These are phyloP conservation scores for Orthonevra nobilis DNA, from an alignment of 2,888 invertebrate genomes.

Conservation along the genomic window DNA sequence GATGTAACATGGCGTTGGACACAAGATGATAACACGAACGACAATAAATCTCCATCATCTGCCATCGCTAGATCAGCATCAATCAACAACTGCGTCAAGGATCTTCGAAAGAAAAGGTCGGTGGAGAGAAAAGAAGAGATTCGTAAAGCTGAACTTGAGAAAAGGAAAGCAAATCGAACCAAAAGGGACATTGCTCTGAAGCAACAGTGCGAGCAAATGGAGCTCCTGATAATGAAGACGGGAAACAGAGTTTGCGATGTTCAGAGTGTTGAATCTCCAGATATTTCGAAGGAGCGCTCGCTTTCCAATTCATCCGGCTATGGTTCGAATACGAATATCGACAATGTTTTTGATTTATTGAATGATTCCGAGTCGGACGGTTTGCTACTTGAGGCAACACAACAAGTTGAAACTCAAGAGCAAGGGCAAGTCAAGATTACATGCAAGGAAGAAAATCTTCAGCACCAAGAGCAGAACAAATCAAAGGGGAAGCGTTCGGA, in stretches of 20 bases:
- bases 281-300: neutral
- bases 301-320: conserved; percentile 42
- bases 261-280: neutral
- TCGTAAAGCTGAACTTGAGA: conserved; percentile 69
- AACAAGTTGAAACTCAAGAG: conserved; percentile 76
- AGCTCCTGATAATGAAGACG: conserved; percentile 33
- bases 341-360: conserved; percentile 36
- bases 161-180: conserved; percentile 38
- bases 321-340: conserved; percentile 41
- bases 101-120: conserved; percentile 75
- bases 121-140: conserved; percentile 75
- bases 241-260: neutral
- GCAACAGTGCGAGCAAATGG: conserved; percentile 50
- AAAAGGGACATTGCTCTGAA: conserved; percentile 35
- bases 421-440: too few species aligned
- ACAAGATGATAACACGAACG: conserved; percentile 31
- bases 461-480: conserved; percentile 7
- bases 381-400: conserved; percentile 76
- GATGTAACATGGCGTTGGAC: conserved; percentile 78
- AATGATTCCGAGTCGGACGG: conserved; percentile 76
- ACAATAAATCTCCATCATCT: neutral
- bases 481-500: conserved; percentile 22
- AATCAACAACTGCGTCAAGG: conserved; percentile 70
- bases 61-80: conserved; percentile 18
- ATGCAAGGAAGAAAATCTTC: too few species aligned